phyloP scores from a whole-genome alignment of 2,888 invertebrate genomes.

The Thumatha senex region DNA sequence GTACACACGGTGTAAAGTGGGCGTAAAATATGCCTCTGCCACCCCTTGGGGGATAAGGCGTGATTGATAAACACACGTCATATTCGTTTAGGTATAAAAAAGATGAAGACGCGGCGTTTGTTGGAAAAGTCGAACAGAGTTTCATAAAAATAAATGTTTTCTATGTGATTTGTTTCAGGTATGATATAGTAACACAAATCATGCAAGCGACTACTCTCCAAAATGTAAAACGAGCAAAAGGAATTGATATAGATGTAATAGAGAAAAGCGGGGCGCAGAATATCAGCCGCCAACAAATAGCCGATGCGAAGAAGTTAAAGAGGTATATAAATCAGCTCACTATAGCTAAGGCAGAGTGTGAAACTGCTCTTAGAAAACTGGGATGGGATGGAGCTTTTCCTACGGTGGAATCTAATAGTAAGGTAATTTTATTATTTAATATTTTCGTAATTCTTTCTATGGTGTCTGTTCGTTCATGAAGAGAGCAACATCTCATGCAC shows the following conservation, averaged over 20 bases:
- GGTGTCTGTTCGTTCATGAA: neutral
- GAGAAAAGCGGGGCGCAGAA: conserved; percentile 81
- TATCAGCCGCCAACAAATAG: conserved; percentile 89
- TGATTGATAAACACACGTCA: too few species aligned
- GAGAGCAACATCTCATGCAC: too few species aligned
- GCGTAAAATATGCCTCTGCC: too few species aligned
- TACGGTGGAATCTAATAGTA: conserved; percentile 74
- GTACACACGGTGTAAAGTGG: too few species aligned
- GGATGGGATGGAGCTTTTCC: conserved; percentile 91
- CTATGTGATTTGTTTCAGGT: conserved; percentile 68
- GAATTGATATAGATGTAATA: conserved; percentile 86
- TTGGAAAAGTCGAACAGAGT: too few species aligned
- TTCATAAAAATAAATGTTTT: neutral
- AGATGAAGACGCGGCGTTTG: too few species aligned
- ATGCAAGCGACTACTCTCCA: conserved; percentile 97
- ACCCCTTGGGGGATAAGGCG: too few species aligned
- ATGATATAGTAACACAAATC: conserved; percentile 94
- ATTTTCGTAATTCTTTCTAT: neutral
- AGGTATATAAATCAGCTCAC: conserved; percentile 92
- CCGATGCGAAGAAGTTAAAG: conserved; percentile 91
- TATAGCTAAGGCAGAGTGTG: conserved; percentile 91
- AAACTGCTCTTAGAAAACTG: conserved; percentile 87
- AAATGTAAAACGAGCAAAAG: conserved; percentile 94
- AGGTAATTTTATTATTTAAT: conserved; percentile 43
- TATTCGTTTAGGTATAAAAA: too few species aligned